phyloP scores from a whole-genome alignment of 2,797 vertebrate species.

The Sebastes hopkinsi region DNA sequence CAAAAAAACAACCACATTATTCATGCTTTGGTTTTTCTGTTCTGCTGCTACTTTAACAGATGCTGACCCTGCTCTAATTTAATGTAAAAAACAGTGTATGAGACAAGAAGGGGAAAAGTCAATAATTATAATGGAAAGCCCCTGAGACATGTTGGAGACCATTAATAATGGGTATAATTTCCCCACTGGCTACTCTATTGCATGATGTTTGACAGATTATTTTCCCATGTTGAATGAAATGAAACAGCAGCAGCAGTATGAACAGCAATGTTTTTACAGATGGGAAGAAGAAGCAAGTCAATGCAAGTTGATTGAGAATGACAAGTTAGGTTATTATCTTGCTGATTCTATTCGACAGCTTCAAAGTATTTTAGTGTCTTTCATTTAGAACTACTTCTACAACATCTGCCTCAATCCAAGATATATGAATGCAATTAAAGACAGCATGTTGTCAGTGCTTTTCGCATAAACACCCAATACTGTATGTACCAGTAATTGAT shows the following conservation, averaged over 20 bases:
- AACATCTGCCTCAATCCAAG: conserved; percentile 1
- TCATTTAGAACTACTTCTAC: background rate
- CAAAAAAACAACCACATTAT: conserved; percentile 8
- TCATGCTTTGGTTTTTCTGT: conserved; percentile 18
- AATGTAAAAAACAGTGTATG: conserved; percentile 39
- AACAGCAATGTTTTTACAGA: conserved; percentile 24
- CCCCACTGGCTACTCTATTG: conserved; percentile 45
- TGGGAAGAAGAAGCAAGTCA: background rate
- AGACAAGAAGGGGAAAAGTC: conserved; percentile 59
- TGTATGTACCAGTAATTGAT: background rate
- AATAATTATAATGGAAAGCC: conserved; percentile 78
- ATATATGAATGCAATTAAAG: conserved; percentile 42
- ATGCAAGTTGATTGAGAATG: background rate
- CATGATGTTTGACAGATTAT: conserved; percentile 65
- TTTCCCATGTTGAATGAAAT: conserved; percentile 36
- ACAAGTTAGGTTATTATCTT: conserved; percentile 3
- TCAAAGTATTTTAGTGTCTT: conserved; percentile 10
- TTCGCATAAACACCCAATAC: background rate
- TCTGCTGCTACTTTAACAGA: conserved; percentile 12
- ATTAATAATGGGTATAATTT: conserved; percentile 78
- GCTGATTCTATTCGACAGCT: background rate
- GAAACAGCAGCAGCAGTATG: conserved; percentile 26
- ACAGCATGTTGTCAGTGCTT: conserved; percentile 13
- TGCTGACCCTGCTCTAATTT: conserved; percentile 50
- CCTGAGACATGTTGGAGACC: conserved; percentile 56